Conservation (phyloP, 2,113 vertebrate genomes). For the Ceuthmochares aereus region DNA sequence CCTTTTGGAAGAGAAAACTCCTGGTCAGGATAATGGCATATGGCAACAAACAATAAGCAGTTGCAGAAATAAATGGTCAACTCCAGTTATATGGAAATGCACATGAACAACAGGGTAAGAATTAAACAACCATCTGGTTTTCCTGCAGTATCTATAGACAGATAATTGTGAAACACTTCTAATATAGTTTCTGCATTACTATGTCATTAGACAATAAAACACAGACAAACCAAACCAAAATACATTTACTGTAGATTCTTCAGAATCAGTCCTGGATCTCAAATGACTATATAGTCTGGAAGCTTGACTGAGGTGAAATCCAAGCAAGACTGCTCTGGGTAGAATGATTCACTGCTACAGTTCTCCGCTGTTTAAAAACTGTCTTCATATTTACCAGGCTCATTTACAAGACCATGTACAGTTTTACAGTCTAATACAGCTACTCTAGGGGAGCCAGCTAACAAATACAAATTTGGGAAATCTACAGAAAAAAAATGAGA, state of each 20-base stretch:
- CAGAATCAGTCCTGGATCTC: neutral
- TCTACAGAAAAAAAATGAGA: neutral
- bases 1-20: conserved; percentile 73
- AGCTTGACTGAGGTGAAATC: neutral
- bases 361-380: neutral
- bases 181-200: neutral
- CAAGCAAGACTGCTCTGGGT: neutral
- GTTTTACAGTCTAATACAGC: neutral
- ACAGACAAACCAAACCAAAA: neutral
- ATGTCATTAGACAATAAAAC: neutral
- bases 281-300: neutral
- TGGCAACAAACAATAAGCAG: neutral
- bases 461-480: neutral
- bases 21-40: neutral
- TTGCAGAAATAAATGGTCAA: neutral
- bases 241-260: neutral
- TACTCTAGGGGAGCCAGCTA: neutral
- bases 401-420: neutral
- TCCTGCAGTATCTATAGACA: neutral
- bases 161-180: neutral
- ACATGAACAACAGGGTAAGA: neutral
- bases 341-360: neutral
- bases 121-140: neutral
- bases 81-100: neutral
- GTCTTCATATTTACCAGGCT: neutral